A percentile compares a stretch with the other conserved stretches of the same genome.
Evolutionary conservation across 2,888 invertebrate species (phyloP).

Genomic region (Epiblema foenella): DNA sequence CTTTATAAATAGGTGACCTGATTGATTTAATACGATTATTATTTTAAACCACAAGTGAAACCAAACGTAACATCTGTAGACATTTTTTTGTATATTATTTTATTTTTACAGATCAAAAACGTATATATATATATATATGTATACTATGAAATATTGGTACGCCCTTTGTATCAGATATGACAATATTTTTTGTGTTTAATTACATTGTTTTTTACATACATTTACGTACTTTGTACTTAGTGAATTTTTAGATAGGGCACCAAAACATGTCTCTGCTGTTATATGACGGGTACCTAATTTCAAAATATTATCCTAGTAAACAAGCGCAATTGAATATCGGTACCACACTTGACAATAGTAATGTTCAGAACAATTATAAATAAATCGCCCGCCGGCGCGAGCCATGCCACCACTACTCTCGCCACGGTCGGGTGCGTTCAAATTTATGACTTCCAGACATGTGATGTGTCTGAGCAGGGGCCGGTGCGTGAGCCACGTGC

Average conservation of each 20-base stretch:
- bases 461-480: constrained; percentile 25
- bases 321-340: background rate
- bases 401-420: constrained; percentile 21
- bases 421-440: constrained; percentile 24
- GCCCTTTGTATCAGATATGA: no score
- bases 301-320: background rate
- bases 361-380: constrained; percentile 11
- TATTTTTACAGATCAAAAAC: no score
- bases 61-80: no score
- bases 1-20: constrained; percentile 2
- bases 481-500: constrained; percentile 31
- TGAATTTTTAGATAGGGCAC: background rate
- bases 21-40: background rate
- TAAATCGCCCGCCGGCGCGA: constrained; percentile 18
- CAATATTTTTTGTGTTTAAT: no score
- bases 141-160: no score
- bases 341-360: background rate
- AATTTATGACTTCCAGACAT: constrained; percentile 36
- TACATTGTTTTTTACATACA: no score
- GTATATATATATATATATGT: no score
- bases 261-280: background rate
- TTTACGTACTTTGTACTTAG: no score
- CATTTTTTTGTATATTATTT: no score
- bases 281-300: background rate
- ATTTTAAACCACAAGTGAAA: background rate